These are phyloP conservation scores for Diadumene lineata DNA, from an alignment of 92 coral and sea anemone genomes.

Conservation along the genomic window DNA sequence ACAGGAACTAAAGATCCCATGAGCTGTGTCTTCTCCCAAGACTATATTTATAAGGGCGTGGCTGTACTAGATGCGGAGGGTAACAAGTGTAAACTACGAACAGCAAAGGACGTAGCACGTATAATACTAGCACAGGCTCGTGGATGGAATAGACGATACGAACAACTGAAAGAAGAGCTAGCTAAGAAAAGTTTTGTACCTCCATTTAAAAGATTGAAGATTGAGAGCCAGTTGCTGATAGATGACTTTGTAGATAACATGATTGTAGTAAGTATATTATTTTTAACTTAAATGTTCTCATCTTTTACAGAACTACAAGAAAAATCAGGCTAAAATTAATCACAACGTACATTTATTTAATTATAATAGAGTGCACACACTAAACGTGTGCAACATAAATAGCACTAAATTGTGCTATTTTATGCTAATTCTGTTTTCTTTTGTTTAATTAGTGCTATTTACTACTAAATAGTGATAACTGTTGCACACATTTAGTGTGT, in stretches of 20 bases:
- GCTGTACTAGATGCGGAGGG: constrained; percentile 89
- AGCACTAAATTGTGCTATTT: no score
- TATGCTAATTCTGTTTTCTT: no score
- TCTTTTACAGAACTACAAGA: no score
- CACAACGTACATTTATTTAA: no score
- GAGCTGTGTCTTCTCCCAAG: constrained; percentile 90
- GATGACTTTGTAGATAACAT: constrained; percentile 94
- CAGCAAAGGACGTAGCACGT: constrained; percentile 87
- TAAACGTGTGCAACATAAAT: no score
- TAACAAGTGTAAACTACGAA: constrained; percentile 85
- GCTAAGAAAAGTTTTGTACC: constrained; percentile 66
- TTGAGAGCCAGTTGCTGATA: constrained; percentile 82
- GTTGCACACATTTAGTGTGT: no score
- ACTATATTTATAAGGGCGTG: constrained; percentile 95
- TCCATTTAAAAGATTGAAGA: constrained; percentile 61
- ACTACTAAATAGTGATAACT: no score
- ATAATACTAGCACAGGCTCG: constrained; percentile 83
- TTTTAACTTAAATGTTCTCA: no score
- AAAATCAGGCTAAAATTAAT: no score
- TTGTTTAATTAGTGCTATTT: no score
- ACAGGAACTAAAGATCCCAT: constrained; percentile 87
- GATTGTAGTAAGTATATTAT: constrained; percentile 89
- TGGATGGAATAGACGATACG: constrained; percentile 85
- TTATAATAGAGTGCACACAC: no score
- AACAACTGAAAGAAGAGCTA: constrained; percentile 63